phyloP scores from a whole-genome alignment of 2,888 invertebrate species.

The Eledona agricola region DNA sequence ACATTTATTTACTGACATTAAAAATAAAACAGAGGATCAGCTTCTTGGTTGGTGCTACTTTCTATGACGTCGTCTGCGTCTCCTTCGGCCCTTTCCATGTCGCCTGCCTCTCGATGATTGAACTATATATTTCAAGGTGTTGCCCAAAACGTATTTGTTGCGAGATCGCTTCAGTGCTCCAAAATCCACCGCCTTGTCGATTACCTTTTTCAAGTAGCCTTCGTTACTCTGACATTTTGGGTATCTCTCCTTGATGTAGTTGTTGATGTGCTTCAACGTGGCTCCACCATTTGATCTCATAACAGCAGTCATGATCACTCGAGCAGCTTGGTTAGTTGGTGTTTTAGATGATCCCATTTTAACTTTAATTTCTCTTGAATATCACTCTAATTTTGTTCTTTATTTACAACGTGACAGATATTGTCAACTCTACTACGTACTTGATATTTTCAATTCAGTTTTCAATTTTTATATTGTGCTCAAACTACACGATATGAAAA shows the following conservation, averaged over 20 bases:
- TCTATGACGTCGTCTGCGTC: constrained; percentile 8
- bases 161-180: constrained; percentile 11
- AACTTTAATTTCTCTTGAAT: constrained; percentile 21
- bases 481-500: too few species aligned
- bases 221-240: constrained; percentile 19
- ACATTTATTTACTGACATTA: too few species aligned
- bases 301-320: constrained; percentile 19
- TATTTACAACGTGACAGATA: too few species aligned
- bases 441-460: too few species aligned
- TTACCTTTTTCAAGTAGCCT: constrained; percentile 5
- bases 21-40: too few species aligned
- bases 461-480: too few species aligned
- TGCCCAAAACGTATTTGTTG: constrained; percentile 17
- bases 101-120: constrained; percentile 8
- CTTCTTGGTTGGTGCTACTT: too few species aligned
- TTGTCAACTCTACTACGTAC: too few species aligned
- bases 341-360: constrained; percentile 15
- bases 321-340: constrained; percentile 7
- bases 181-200: constrained; percentile 19
- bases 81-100: background rate
- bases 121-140: constrained; percentile 12
- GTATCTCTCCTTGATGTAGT: constrained; percentile 19
- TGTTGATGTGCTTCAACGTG: constrained; percentile 15
- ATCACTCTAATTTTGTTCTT: too few species aligned
- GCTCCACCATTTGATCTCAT: constrained; percentile 4